phyloP scores from a whole-genome alignment of 1,140 invertebrate genomes.

The Drosophila funebris region DNA sequence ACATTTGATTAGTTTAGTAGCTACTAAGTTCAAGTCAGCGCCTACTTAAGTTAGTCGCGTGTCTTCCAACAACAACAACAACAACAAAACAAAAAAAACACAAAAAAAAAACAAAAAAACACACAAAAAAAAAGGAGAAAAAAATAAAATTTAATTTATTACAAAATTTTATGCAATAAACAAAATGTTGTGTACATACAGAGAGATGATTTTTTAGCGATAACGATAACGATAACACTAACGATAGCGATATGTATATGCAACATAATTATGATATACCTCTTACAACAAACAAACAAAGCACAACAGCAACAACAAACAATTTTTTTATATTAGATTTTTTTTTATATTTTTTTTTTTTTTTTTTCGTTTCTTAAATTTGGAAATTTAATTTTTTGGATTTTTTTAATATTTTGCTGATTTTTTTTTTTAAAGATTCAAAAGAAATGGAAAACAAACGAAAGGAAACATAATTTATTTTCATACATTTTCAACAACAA shows the following conservation, averaged over 20 bases:
- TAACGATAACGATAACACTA: conserved; percentile 8
- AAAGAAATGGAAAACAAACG: conserved; percentile 28
- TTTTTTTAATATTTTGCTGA: conserved; percentile 5
- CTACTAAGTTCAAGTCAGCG: conserved; percentile 13
- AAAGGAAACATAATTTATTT: conserved; percentile 67
- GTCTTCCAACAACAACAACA: conserved; percentile 23
- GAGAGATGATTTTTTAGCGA: conserved; percentile 21
- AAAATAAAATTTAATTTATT: conserved; percentile 41
- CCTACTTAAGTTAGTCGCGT: conserved; percentile 1
- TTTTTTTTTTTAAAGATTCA: conserved; percentile 20
- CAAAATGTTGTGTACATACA: conserved; percentile 31
- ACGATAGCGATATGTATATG: conserved; percentile 10
- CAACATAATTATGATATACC: conserved; percentile 37
- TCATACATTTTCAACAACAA: conserved; percentile 44
- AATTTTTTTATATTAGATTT: no score
- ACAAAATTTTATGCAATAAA: conserved; percentile 39
- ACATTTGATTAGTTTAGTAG: conserved; percentile 25
- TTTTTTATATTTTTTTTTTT: not conserved
- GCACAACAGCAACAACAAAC: conserved; percentile 12
- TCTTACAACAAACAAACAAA: conserved; percentile 18
- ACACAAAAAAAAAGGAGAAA: conserved; percentile 1
- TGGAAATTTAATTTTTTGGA: not conserved
- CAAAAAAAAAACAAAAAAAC: not conserved
- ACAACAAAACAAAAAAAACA: not conserved
- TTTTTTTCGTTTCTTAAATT: no score